Evolutionary conservation across 2,113 vertebrate genomes (phyloP).

Genomic region (Cyanocitta stelleri): DNA sequence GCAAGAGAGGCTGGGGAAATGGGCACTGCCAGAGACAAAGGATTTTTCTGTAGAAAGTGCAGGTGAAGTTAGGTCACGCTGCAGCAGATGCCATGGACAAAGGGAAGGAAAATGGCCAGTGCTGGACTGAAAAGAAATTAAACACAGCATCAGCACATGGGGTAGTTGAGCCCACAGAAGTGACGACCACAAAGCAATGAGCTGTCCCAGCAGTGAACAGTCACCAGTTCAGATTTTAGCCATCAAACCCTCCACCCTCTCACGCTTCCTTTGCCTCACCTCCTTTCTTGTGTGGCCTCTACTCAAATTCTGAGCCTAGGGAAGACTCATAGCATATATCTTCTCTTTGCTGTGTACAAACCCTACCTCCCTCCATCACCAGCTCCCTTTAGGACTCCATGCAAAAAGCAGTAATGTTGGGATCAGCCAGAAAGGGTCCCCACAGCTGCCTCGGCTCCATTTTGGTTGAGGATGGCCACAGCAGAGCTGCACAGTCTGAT

Average conservation of each 20-base stretch:
- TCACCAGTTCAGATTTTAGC: neutral
- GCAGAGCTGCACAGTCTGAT: neutral
- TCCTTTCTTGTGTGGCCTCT: neutral
- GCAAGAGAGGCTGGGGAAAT: neutral
- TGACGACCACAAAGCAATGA: neutral
- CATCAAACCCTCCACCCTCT: neutral
- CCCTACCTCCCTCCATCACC: neutral
- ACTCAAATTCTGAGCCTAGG: neutral
- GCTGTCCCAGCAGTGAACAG: neutral
- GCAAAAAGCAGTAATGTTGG: neutral
- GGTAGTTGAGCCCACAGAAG: neutral
- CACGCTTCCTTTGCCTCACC: neutral
- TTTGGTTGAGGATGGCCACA: neutral
- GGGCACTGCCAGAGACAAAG: neutral
- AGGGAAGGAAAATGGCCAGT: neutral
- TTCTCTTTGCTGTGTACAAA: neutral
- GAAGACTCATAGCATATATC: neutral
- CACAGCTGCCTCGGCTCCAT: rapidly evolving
- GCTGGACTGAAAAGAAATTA: neutral
- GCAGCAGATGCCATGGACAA: neutral
- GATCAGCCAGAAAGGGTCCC: neutral
- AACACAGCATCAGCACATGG: neutral
- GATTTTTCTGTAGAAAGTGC: neutral
- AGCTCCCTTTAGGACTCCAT: neutral
- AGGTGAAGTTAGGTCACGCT: rapidly evolving